Conservation (phyloP, 1,140 invertebrate genomes). For the Thalassaphorura encarpata region DNA sequence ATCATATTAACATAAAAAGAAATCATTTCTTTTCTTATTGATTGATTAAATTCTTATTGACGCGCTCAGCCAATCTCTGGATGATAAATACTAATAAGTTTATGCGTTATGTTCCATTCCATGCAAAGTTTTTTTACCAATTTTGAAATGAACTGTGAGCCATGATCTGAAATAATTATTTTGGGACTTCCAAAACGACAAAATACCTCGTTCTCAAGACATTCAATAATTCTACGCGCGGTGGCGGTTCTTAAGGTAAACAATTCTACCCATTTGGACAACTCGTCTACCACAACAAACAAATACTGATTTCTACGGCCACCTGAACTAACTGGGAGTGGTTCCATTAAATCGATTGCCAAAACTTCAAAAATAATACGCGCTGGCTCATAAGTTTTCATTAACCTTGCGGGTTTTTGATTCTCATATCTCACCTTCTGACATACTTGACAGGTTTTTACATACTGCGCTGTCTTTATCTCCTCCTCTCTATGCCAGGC, state of each 20-base stretch:
- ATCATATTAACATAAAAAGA: conserved; percentile 39
- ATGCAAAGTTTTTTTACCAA: neutral
- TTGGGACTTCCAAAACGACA: conserved; percentile 31
- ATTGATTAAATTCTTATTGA: no score
- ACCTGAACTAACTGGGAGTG: neutral
- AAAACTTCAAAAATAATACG: neutral
- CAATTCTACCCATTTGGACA: conserved; percentile 11
- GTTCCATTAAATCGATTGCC: neutral
- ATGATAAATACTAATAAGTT: neutral
- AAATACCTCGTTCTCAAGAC: conserved; percentile 17
- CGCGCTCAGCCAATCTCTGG: no score
- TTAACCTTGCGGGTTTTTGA: neutral
- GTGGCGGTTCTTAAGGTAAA: conserved; percentile 1
- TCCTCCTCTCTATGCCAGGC: no score
- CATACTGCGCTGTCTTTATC: neutral
- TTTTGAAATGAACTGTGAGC: conserved; percentile 9
- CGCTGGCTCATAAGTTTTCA: neutral
- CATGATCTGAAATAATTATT: conserved; percentile 34
- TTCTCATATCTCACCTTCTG: neutral
- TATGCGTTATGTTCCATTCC: neutral
- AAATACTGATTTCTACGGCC: neutral
- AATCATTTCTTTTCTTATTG: conserved; percentile 34
- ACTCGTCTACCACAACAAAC: conserved; percentile 3
- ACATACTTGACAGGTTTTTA: neutral
- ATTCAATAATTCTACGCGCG: neutral